phyloP scores from a whole-genome alignment of 2,888 invertebrate genomes.

The Polia nebulosa region DNA sequence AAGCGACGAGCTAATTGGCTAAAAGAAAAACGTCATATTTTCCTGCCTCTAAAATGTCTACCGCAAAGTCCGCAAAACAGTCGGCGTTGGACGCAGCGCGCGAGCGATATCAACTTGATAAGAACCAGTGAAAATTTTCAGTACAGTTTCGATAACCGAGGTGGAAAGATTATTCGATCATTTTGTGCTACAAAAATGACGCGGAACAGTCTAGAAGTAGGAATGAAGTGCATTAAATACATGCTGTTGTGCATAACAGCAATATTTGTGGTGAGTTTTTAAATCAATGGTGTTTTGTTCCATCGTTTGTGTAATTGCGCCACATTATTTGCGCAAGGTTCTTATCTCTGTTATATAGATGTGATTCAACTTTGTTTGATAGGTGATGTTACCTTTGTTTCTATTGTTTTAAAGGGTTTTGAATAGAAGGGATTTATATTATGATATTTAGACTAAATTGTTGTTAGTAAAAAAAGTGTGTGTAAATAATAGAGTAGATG shows the following conservation, averaged over 20 bases:
- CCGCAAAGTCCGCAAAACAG: conserved; percentile 46
- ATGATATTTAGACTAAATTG: not conserved
- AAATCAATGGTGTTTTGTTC: conserved; percentile 10
- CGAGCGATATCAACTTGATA: conserved; percentile 58
- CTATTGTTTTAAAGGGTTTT: conserved; percentile 1
- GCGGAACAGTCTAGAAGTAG: conserved; percentile 89
- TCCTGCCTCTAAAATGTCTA: conserved; percentile 45
- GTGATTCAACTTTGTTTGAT: conserved; percentile 38
- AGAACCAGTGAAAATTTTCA: conserved; percentile 54
- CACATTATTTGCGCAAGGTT: conserved; percentile 62
- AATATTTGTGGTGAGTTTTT: conserved; percentile 94
- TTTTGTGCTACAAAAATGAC: conserved; percentile 77
- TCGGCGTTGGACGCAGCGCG: conserved; percentile 39
- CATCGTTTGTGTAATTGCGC: conserved; percentile 40
- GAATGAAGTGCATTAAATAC: conserved; percentile 95
- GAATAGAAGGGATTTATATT: not conserved
- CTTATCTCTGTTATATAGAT: conserved; percentile 57
- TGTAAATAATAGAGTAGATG: not conserved
- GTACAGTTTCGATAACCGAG: conserved; percentile 39
- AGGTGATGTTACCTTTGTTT: conserved; percentile 29
- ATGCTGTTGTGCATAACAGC: conserved; percentile 94
- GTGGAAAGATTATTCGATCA: conserved; percentile 42
- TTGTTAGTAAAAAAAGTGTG: conserved; percentile 9
- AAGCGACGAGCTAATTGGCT: conserved; percentile 74
- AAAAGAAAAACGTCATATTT: conserved; percentile 72